Evolutionary conservation across 92 coral and sea anemone genomes (phyloP), one percentile per base, ranked within the genome.

Genomic region (Porites rus): DNA sequence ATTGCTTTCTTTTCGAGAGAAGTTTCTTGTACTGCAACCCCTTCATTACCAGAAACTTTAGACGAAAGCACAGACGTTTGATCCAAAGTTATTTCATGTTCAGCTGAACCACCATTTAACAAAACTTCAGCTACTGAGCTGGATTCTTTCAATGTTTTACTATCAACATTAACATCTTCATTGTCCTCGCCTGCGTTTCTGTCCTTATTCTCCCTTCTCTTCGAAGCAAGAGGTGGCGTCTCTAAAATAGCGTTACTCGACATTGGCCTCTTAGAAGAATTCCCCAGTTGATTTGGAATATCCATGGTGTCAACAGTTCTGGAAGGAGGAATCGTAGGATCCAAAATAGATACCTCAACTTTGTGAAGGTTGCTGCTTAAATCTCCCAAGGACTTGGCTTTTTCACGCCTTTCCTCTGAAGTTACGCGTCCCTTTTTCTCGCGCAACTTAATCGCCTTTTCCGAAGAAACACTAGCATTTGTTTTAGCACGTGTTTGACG

Each of bases 331-430:
- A 78, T 83, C 7, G 90, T 62, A 2, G 92, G 82, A 72, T 93
- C 98, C 20, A 92, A 90, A 65, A 83, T 88, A 1, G 90, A 82
- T 3, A 78, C 94, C 59, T 90, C 85, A 16, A 92, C 38, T 2
- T 89, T 88, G 71, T 90, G 90, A 20, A 92, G 78, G 69, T 82
- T 82, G 16, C 76, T 76, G 79, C 82, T 90, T 85, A 94, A 72
- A 79, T 94, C 98, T 9, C 98, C 98, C 16, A 94, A 50, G 17
- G 98, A 94, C 59, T 66, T 88, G 51, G 96, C 83, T 85, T 94
- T 94, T 43, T 87, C 87, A 22, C 82, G 85, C 22, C 96, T 74
- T 38, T 93, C 95, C 9, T 90, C 95, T 11, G 51, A 31, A 10
- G 94, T 56, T 21, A 86, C 70, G 7, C 93, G 92, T 13, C 98